Conservation (phyloP, 2,797 vertebrate species). For the Apodemus agrarius region DNA sequence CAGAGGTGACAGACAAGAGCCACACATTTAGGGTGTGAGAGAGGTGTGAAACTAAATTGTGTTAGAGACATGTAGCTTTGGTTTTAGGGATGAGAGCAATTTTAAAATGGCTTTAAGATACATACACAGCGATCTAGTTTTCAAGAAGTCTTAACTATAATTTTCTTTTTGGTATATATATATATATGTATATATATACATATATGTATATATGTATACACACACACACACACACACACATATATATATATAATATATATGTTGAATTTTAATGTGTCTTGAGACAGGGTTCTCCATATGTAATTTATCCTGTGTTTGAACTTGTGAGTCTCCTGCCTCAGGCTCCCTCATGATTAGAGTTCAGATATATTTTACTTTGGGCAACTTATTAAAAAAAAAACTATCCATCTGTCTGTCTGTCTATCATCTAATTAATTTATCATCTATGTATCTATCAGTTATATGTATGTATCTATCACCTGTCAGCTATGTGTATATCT, state of each 20-base stretch:
- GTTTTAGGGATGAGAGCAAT: neutral
- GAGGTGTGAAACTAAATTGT: constrained; percentile 15
- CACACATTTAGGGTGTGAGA: neutral
- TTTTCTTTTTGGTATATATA: neutral
- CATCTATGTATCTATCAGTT: neutral
- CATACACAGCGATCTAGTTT: neutral
- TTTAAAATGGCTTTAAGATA: constrained; percentile 34
- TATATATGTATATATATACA: neutral
- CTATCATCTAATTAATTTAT: neutral
- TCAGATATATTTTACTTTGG: neutral
- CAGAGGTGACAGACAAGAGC: neutral
- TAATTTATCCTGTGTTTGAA: neutral
- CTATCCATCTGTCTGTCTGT: neutral
- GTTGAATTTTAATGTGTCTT: neutral
- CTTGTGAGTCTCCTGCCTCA: neutral
- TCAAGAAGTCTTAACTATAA: too few relatives aligned
- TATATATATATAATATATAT: too few relatives aligned
- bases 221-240: too few relatives aligned
- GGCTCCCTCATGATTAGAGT: neutral
- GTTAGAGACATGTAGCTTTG: neutral
- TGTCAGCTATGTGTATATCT: neutral
- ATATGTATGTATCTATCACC: neutral
- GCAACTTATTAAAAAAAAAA: neutral
- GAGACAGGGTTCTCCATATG: neutral
- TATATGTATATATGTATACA: neutral